Base-by-base conservation (phyloP, 1,140 invertebrate genomes). In the Drosophila leontia region DNA sequence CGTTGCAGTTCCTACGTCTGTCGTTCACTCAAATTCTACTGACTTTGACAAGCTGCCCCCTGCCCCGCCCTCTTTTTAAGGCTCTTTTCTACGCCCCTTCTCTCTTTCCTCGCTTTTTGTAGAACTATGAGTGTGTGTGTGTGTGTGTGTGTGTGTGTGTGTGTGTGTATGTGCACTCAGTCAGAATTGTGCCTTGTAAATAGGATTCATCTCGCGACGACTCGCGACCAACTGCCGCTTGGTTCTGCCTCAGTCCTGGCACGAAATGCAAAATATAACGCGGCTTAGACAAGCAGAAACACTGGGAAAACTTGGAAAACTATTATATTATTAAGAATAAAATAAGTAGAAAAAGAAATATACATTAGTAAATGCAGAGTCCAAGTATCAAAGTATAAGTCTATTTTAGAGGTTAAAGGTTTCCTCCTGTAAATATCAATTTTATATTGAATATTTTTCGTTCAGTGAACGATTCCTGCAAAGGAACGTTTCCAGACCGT, bases 151-250 rank as follows among this genome's bases (percentile, higher is more conserved):
- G n/a, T n/a, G n/a, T n/a, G 75, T 70, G 64, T 42, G 39, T 41
- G 15, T 37, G 35, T 37, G 42, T 48, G 50, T 58, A 50, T 68
- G 77, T 72, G 65, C 77, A 81, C 59, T 84, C 82, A 78, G 78
- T 72, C 80, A 88, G 48, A 78, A 85, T 87, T 88, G 74, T 88
- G 84, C 74, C 80, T 88, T 64, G 80, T 84, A 87, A 87, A 87
- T 87, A 84, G 84, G 85, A 87, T 87, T 87, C 83, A 87, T 84
- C 84, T 87, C 63, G 85, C 72, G 51, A 67, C 84, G 51, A 72
- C 42, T 59, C 53, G 83, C 82, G 78, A 78, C 62, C 70, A 78
- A 70, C 67, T 82, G 80, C 63, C 70, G 82, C 71, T 83, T 84
- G 74, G 61, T 61, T 69, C 45, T 71, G 29, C 45, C 69, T 51